Evolutionary conservation across 2,888 invertebrate genomes (phyloP).

Genomic region (Cephus spinipes): DNA sequence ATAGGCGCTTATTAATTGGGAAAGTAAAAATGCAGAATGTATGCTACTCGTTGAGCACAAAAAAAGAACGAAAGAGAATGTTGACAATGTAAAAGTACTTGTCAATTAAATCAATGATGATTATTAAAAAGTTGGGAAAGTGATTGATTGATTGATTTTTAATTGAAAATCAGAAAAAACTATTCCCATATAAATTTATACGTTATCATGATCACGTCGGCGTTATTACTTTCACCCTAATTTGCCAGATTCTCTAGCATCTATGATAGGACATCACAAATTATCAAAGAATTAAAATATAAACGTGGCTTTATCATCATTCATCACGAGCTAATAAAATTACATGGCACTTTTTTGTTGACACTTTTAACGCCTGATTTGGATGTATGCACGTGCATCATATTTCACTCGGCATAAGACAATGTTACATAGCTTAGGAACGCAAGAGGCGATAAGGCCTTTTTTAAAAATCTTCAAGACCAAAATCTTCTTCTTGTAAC

Average conservation of each 20-base stretch:
- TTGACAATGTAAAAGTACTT: not conserved
- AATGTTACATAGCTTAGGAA: not conserved
- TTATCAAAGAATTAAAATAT: no score
- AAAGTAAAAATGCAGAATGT: not conserved
- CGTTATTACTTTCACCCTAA: no score
- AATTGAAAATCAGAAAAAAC: no score
- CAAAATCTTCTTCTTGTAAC: not conserved
- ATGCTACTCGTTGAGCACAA: not conserved
- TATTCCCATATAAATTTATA: no score
- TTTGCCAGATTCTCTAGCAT: no score
- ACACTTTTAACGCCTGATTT: not conserved
- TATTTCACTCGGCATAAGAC: not conserved
- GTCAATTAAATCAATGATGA: not conserved
- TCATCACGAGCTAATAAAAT: not conserved
- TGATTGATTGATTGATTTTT: no score
- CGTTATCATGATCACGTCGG: no score
- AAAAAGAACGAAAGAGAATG: not conserved
- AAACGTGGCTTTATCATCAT: no score
- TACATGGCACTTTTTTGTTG: not conserved
- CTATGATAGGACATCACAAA: no score
- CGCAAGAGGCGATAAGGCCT: not conserved
- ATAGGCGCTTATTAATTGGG: not conserved
- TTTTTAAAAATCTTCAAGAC: not conserved
- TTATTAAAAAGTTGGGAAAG: not conserved
- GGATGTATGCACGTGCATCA: not conserved